Percentiles rank a stretch among this genome's conserved stretches.
phyloP scores from a whole-genome alignment of 2,113 vertebrate genomes.

The Phrynosoma blainvillii region DNA sequence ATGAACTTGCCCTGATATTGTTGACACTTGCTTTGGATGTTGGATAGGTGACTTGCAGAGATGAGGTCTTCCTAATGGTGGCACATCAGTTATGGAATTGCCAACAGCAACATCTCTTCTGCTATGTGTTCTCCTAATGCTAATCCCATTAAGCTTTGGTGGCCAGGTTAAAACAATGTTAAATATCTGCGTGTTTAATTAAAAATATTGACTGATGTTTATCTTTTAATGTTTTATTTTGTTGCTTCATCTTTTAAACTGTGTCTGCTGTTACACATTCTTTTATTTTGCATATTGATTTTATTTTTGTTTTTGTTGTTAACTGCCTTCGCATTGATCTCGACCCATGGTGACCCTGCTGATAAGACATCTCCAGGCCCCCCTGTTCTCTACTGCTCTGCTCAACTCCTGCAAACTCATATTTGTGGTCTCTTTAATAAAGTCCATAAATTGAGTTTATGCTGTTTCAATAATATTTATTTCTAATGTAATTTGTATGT shows the following conservation, averaged over 20 bases:
- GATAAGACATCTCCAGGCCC: too few species aligned
- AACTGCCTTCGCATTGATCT: too few species aligned
- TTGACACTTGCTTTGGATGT: background rate
- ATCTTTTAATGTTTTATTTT: background rate
- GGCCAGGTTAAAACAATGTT: background rate
- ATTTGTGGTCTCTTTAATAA: too few species aligned
- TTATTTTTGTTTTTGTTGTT: background rate
- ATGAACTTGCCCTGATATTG: background rate
- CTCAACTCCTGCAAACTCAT: too few species aligned
- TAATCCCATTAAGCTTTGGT: background rate
- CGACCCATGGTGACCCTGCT: too few species aligned
- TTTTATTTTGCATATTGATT: conserved; percentile 2
- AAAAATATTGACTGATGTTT: background rate
- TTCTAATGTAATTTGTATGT: background rate
- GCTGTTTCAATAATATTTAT: background rate
- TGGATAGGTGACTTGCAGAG: background rate
- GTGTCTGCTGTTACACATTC: background rate
- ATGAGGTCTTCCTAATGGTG: background rate
- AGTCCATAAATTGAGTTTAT: background rate
- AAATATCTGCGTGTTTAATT: background rate
- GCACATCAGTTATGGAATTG: background rate
- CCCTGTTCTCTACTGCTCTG: too few species aligned
- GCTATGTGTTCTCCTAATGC: background rate
- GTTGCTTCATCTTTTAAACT: background rate
- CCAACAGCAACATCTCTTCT: background rate